phyloP scores from a whole-genome alignment of 2,797 vertebrate species.

The Muscicapa comitata region DNA sequence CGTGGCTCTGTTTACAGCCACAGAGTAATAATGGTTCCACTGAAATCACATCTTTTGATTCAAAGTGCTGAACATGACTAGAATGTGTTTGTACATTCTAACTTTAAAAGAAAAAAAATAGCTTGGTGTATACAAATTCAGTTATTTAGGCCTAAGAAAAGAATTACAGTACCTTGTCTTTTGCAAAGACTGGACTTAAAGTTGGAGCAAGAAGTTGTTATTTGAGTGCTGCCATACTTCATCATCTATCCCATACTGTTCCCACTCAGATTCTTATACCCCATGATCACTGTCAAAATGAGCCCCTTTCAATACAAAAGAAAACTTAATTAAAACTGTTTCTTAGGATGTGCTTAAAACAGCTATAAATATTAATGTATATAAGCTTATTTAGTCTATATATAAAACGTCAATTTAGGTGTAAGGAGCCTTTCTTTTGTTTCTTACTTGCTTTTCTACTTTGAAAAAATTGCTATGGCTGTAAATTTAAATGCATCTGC shows the following conservation, averaged over 20 bases:
- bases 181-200: background rate
- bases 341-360: background rate
- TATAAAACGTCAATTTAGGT: background rate
- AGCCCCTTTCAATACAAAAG: background rate
- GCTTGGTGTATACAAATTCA: background rate
- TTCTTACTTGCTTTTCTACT: background rate
- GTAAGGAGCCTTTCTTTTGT: background rate
- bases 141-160: background rate
- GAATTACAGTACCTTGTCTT: background rate
- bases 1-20: background rate
- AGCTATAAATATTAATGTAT: background rate
- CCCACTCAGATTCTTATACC: background rate
- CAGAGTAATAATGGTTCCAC: background rate
- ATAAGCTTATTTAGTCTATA: background rate
- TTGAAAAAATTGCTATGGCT: background rate
- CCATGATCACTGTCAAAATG: background rate
- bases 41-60: background rate
- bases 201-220: background rate
- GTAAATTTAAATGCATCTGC: slow-evolving; percentile 4
- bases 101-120: background rate
- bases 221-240: background rate
- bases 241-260: background rate
- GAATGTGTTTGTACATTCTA: background rate
- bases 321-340: background rate
- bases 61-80: background rate